Evolutionary conservation across 2,113 vertebrate genomes (phyloP).

Genomic region (Talpa occidentalis): DNA sequence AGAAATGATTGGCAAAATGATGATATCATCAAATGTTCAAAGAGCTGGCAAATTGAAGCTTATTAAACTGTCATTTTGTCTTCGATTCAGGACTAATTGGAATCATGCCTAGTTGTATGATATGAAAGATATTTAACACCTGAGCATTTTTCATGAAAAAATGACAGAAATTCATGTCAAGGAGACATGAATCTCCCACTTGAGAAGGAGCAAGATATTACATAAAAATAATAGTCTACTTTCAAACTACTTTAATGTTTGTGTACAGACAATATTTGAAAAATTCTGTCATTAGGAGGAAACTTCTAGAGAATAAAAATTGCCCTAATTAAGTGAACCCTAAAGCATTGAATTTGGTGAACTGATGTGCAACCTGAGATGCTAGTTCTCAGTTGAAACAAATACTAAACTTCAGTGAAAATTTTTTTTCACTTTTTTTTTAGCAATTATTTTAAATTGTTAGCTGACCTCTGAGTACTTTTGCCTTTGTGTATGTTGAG

Average conservation of each 20-base stretch:
- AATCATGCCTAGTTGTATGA: conserved; percentile 82
- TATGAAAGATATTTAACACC: conserved; percentile 80
- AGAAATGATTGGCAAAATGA: conserved; percentile 88
- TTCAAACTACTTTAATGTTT: conserved; percentile 59
- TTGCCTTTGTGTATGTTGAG: conserved; percentile 66
- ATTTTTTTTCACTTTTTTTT: conserved; percentile 10
- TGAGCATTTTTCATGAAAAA: conserved; percentile 81
- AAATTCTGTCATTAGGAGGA: conserved; percentile 9
- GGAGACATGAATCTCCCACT: conserved; percentile 68
- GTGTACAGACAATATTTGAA: conserved; percentile 41
- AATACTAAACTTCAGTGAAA: conserved; percentile 71
- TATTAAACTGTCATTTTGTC: conserved; percentile 84
- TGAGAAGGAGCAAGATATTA: conserved; percentile 70
- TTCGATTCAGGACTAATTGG: conserved; percentile 83
- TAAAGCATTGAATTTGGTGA: conserved; percentile 35
- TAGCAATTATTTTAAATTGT: conserved; percentile 65
- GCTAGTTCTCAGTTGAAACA: conserved; percentile 73
- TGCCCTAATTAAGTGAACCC: neutral
- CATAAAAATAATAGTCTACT: conserved; percentile 64
- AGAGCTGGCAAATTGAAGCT: conserved; percentile 85
- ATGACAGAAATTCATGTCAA: conserved; percentile 79
- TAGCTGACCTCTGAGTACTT: conserved; percentile 68
- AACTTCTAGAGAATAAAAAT: conserved; percentile 61
- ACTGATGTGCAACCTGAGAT: conserved; percentile 53
- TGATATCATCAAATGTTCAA: conserved; percentile 89